phyloP scores from a whole-genome alignment of 1,140 invertebrate genomes.

The Hyphantria cunea region DNA sequence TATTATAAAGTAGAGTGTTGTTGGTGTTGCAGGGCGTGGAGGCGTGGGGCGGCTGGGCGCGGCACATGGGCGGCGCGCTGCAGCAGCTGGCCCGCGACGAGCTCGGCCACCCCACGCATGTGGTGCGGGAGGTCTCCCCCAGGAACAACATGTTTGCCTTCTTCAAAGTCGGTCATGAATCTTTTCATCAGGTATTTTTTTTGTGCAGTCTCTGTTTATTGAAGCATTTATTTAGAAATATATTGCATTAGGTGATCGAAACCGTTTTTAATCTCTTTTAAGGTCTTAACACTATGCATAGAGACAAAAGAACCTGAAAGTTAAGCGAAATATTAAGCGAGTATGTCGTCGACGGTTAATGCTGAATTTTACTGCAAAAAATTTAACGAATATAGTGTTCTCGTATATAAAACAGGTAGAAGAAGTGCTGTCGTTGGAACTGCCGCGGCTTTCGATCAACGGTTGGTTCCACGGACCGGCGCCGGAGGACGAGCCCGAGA shows the following conservation, averaged over 20 bases:
- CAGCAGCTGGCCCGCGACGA: conserved; percentile 84
- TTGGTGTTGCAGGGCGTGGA: conserved; percentile 11
- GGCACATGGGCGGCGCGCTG: conserved; percentile 85
- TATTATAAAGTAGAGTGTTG: too few relatives aligned
- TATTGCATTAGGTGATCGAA: too few relatives aligned
- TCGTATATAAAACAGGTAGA: conserved; percentile 76
- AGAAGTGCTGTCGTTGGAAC: conserved; percentile 84
- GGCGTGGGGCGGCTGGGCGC: conserved; percentile 77
- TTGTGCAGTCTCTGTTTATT: neutral
- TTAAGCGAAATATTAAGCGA: too few relatives aligned
- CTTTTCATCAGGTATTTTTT: conserved; percentile 64
- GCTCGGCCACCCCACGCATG: conserved; percentile 80
- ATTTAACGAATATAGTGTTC: too few relatives aligned
- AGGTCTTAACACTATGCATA: too few relatives aligned
- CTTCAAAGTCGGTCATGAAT: conserved; percentile 84
- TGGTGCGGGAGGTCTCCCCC: conserved; percentile 82
- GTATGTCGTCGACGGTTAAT: too few relatives aligned
- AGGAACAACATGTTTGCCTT: conserved; percentile 88
- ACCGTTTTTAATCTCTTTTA: too few relatives aligned
- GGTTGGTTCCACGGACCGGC: conserved; percentile 88
- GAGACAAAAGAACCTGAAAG: too few relatives aligned
- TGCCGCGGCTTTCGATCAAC: conserved; percentile 86
- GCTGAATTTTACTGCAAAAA: too few relatives aligned
- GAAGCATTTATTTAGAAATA: neutral
- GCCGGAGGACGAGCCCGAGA: conserved; percentile 20